Evolutionary conservation across 2,797 vertebrate species (phyloP).

Genomic region (Geotrypetes seraphini): DNA sequence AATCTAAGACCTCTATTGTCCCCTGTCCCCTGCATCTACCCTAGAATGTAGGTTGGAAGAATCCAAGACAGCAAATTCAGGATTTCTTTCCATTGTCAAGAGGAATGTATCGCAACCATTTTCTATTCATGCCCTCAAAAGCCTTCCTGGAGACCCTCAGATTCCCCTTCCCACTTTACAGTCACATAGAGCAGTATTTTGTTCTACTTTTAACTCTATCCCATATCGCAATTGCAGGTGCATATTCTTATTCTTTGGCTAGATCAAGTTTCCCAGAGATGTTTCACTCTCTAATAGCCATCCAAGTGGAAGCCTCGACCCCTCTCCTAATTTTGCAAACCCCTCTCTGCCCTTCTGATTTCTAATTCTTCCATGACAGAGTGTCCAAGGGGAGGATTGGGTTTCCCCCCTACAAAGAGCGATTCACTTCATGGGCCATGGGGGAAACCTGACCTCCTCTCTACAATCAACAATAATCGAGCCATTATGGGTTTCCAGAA

Average conservation of each 20-base stretch:
- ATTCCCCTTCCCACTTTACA: no score
- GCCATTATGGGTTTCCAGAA: conserved; percentile 46
- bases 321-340: conserved; percentile 32
- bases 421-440: conserved; percentile 68
- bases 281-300: conserved; percentile 45
- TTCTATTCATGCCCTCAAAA: no score
- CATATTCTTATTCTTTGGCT: conserved; percentile 25
- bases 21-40: no score
- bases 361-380: conserved; percentile 42
- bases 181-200: no score
- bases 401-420: conserved; percentile 84
- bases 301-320: conserved; percentile 23
- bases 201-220: no score
- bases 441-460: conserved; percentile 71
- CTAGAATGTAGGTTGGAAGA: no score
- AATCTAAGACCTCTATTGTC: no score
- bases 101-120: no score
- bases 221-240: conserved; percentile 30
- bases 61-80: no score
- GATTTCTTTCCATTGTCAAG: no score
- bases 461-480: conserved; percentile 65
- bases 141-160: no score
- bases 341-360: conserved; percentile 46
- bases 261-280: conserved; percentile 40
- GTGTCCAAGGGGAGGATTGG: conserved; percentile 66